A percentile compares a stretch with the other conserved stretches of the same genome.
Evolutionary conservation across 1,140 invertebrate genomes (phyloP).

Genomic region (Gonatopus flavifemur): DNA sequence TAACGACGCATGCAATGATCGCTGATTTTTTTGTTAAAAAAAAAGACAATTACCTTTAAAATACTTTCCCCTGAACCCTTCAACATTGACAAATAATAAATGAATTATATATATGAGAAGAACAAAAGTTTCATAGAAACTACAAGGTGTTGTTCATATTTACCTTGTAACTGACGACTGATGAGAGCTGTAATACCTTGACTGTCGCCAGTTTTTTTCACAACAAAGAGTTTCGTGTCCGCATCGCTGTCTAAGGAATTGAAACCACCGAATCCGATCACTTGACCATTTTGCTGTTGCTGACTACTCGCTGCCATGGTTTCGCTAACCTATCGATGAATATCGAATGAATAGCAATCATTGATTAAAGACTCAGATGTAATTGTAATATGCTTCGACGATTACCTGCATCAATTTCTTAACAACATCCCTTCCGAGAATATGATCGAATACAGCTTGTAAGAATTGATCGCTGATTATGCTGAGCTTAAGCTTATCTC

Average conservation of each 20-base stretch:
- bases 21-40: no score
- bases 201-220: slow-evolving; percentile 74
- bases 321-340: slow-evolving; percentile 68
- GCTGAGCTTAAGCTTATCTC: slow-evolving; percentile 80
- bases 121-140: no score
- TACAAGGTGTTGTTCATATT: slow-evolving; percentile 11
- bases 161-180: slow-evolving; percentile 77
- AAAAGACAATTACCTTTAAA: no score
- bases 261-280: slow-evolving; percentile 47
- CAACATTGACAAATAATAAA: no score
- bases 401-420: slow-evolving; percentile 85
- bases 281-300: slow-evolving; percentile 68
- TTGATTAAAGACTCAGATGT: not conserved
- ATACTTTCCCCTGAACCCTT: no score
- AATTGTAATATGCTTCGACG: not conserved
- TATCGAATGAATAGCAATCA: not conserved
- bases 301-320: slow-evolving; percentile 75
- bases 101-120: no score
- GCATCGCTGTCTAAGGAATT: slow-evolving; percentile 60
- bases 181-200: slow-evolving; percentile 75
- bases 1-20: no score
- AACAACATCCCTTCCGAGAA: slow-evolving; percentile 85
- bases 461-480: slow-evolving; percentile 84
- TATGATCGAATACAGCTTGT: slow-evolving; percentile 82
- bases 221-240: slow-evolving; percentile 74